These are phyloP conservation scores for Phrynocephalus vlangalii DNA, from an alignment of 2,797 vertebrate genomes.

Conservation along the genomic window DNA sequence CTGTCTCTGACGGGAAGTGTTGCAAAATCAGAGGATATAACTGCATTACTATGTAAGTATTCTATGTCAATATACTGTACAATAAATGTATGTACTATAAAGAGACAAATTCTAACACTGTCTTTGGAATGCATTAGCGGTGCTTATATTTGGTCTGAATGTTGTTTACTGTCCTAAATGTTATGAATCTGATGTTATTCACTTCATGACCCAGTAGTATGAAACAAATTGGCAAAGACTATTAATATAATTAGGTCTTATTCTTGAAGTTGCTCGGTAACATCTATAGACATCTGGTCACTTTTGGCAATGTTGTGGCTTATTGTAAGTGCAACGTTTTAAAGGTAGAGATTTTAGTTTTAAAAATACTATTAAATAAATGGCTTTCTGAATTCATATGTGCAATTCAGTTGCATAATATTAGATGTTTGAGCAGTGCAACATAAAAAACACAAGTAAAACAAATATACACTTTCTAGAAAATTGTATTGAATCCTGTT, in stretches of 20 bases:
- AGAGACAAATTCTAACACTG: background rate
- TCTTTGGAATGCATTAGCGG: background rate
- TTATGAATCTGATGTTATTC: background rate
- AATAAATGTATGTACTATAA: background rate
- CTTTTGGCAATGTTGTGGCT: no score
- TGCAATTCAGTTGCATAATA: background rate
- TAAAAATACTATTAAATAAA: no score
- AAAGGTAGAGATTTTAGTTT: background rate
- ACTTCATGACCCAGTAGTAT: no score
- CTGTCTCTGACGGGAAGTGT: constrained; percentile 83
- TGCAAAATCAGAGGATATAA: constrained; percentile 78
- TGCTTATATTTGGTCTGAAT: background rate
- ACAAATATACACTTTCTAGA: no score
- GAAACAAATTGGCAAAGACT: background rate
- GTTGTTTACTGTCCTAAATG: background rate
- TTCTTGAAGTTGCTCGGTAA: background rate
- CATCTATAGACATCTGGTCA: background rate
- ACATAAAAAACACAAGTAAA: background rate
- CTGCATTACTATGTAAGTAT: constrained; percentile 86
- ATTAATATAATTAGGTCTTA: background rate
- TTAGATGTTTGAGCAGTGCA: background rate
- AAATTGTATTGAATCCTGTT: no score
- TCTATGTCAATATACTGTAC: background rate
- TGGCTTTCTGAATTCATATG: background rate
- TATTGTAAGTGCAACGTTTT: background rate